Base-by-base conservation (phyloP, 2,888 invertebrate species). In the Mesorhabditis sp. region DNA sequence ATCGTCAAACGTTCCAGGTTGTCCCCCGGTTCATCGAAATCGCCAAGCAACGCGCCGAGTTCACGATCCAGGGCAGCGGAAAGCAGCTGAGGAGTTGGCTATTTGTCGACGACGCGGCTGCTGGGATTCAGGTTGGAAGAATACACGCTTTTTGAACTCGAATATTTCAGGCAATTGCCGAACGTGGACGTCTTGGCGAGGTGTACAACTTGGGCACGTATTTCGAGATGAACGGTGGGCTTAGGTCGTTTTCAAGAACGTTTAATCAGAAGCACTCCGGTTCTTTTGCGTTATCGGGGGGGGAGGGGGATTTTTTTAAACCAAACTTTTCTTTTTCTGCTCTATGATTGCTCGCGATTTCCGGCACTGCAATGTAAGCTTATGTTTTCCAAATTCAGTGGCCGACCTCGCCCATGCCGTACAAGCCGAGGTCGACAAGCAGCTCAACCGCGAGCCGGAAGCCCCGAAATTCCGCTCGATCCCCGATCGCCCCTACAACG, bases 181-280 rank as follows among this genome's bases (percentile, higher is more conserved):
- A 82, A 62, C 72, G 71, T 10, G 84, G 83, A 43, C 58, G 63
- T 6, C 66, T 84, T 43, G 81, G 84, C 4, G 80, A 84, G 64
- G 78, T 82, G 41, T 84, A 84, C 73, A 84, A 84, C 67, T 73
- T 84, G 41, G 84, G 84, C 5, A 84, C 83, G 6, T 84, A 83
- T 67, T 80, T 76, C 61, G 84, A 84, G 68, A 82, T 81, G 67
- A 83, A 80, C 67, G 84, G 82, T 82, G 41, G 42, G 72, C 45
- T 7, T 15, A 65, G 28, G 4, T 5, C 44, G 10, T n/a, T 10
- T 6, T 10, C 63, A 13, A 15, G 15, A 6, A 15, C 13, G 13
- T 7, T 13, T 50, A 50, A 7, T 10, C 13, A 50, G 58, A 10
- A 13, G 58, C 7, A 50, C 7, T 50, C 58, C 7, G 13, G 58